These are phyloP conservation scores for Ceratina japonica DNA, from an alignment of 1,140 invertebrate genomes.

Conservation along the genomic window DNA sequence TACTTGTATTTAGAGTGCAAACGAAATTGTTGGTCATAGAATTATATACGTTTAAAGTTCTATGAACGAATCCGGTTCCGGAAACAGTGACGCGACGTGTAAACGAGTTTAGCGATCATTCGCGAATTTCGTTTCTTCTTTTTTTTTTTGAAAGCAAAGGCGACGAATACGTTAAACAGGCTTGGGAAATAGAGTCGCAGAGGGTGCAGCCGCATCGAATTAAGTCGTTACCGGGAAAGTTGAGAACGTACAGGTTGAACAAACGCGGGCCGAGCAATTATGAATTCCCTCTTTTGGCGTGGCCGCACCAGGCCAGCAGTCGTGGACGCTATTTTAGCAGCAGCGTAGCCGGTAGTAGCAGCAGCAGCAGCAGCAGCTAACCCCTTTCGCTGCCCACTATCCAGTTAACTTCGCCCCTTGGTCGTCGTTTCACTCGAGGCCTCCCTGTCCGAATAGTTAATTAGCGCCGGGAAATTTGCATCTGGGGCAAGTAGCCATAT, in stretches of 20 bases:
- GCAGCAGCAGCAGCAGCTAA: slow-evolving; percentile 29
- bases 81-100: neutral
- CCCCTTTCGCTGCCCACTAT: slow-evolving; percentile 59
- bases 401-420: slow-evolving; percentile 66
- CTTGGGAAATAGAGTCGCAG: neutral
- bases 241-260: slow-evolving; percentile 58
- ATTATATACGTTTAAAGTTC: no score
- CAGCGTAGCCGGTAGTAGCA: neutral
- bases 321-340: slow-evolving; percentile 58
- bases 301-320: slow-evolving; percentile 11
- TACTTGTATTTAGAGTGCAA: no score
- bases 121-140: slow-evolving; percentile 23
- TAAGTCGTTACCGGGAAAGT: slow-evolving; percentile 45
- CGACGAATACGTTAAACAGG: slow-evolving; percentile 37
- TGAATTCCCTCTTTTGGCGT: slow-evolving; percentile 68
- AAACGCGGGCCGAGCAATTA: slow-evolving; percentile 66
- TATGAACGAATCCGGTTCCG: no score
- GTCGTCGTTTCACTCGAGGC: slow-evolving; percentile 46
- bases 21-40: no score
- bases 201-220: slow-evolving; percentile 36
- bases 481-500: slow-evolving; percentile 64
- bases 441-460: slow-evolving; percentile 65
- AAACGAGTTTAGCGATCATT: neutral
- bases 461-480: slow-evolving; percentile 72
- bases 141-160: slow-evolving; percentile 2